Base-by-base conservation (phyloP, 2,888 invertebrate species). In the Terebella lapidaria region DNA sequence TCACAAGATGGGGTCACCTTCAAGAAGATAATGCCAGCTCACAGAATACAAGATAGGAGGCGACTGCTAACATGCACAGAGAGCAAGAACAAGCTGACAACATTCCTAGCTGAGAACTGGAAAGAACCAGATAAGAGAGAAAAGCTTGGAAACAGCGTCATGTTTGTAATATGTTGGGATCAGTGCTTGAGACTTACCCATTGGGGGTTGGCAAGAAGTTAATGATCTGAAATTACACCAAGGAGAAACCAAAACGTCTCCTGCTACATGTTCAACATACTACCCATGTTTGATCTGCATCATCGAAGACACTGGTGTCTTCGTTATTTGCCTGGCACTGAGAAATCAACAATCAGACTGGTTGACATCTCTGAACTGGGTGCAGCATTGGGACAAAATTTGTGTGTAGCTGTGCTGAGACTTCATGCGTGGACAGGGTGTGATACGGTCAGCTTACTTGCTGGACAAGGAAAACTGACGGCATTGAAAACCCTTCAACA, bases 221-320 rank as follows among this genome's bases (percentile, higher is more conserved):
- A 4, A 5, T 5, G 29, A 15, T 5, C 35, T 55, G 5, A 55
- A 4, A 18, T 55, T n/a, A n/a, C n/a, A n/a, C n/a, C n/a, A n/a
- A n/a, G n/a, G n/a, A n/a, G n/a, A n/a, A n/a, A n/a, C n/a, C n/a
- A n/a, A n/a, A n/a, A n/a, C n/a, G n/a, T n/a, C n/a, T n/a, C n/a
- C n/a, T n/a, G n/a, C n/a, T n/a, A n/a, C n/a, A n/a, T n/a, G n/a
- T n/a, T n/a, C n/a, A n/a, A n/a, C n/a, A n/a, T n/a, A n/a, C n/a
- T n/a, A n/a, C n/a, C n/a, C n/a, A n/a, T n/a, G n/a, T n/a, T n/a
- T n/a, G n/a, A n/a, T n/a, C n/a, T n/a, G n/a, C n/a, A n/a, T n/a
- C n/a, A n/a, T n/a, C n/a, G 47, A 56, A 4, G 56, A 56, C 27
- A 56, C 56, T 22, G 56, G 47, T 56, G 56, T 47, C 3, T 25